phyloP scores from a whole-genome alignment of 2,113 vertebrate genomes.

The Grus americana region DNA sequence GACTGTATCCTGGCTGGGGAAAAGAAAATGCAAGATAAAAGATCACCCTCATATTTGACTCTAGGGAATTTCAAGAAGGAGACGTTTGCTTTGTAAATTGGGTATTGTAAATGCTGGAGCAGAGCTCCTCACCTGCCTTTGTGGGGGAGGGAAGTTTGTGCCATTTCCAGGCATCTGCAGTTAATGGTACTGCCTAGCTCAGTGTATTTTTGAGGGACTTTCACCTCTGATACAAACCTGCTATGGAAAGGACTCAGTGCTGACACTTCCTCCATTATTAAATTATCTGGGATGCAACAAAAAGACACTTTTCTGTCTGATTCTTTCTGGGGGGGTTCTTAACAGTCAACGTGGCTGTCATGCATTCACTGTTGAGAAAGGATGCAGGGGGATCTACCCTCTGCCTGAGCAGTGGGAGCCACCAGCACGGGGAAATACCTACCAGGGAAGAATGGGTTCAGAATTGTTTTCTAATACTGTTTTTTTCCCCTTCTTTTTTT shows the following conservation, averaged over 20 bases:
- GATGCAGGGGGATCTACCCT: neutral
- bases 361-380: neutral
- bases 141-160: neutral
- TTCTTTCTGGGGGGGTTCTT: neutral
- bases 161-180: neutral
- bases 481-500: neutral
- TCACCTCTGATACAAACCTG: neutral
- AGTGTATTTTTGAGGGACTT: neutral
- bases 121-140: neutral
- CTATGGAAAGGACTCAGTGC: neutral
- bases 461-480: neutral
- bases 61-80: neutral
- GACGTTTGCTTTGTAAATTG: neutral
- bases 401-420: neutral
- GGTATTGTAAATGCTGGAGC: neutral
- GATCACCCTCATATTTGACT: neutral
- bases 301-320: neutral
- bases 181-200: neutral
- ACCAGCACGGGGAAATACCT: neutral
- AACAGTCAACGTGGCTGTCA: neutral
- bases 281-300: neutral
- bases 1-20: neutral
- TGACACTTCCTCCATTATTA: neutral
- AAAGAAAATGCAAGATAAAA: neutral
- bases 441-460: neutral